phyloP scores from a whole-genome alignment of 2,797 vertebrate species.

The Botia almorhae region DNA sequence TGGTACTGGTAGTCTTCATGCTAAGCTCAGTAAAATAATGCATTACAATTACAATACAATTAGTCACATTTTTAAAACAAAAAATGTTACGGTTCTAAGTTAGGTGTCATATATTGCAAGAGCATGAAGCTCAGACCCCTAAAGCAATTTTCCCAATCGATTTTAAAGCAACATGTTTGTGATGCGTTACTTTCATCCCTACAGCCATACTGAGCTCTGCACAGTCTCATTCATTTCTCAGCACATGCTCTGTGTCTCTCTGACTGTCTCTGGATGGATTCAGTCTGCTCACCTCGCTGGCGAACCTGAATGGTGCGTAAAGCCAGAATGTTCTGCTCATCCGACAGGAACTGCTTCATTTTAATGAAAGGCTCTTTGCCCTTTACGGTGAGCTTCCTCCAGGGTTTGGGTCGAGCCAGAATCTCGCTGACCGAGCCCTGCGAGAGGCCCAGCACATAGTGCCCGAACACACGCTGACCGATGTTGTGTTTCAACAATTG shows the following conservation, averaged over 20 bases:
- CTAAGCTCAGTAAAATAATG: too few relatives aligned
- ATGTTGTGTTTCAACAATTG: constrained; percentile 99
- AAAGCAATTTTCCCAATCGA: too few relatives aligned
- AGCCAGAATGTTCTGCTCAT: constrained; percentile 97
- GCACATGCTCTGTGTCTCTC: not conserved
- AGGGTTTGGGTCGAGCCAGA: constrained; percentile 96
- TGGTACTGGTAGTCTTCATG: too few relatives aligned
- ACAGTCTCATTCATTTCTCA: too few relatives aligned
- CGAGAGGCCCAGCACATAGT: constrained; percentile 95
- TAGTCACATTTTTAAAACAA: too few relatives aligned
- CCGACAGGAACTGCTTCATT: constrained; percentile 98
- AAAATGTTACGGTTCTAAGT: too few relatives aligned
- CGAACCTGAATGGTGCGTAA: constrained; percentile 98
- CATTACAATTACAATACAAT: too few relatives aligned
- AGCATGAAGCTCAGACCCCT: too few relatives aligned
- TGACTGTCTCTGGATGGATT: not conserved
- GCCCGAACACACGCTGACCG: constrained; percentile 95
- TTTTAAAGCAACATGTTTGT: too few relatives aligned
- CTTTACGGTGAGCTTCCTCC: constrained; percentile 98
- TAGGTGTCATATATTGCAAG: too few relatives aligned
- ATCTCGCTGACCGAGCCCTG: constrained; percentile 99
- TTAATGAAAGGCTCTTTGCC: constrained; percentile 99
- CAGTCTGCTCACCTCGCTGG: constrained; percentile 89
- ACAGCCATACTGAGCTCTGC: too few relatives aligned
- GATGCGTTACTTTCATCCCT: too few relatives aligned